phyloP scores from a whole-genome alignment of 2,888 invertebrate genomes.

The Thereva unica region DNA sequence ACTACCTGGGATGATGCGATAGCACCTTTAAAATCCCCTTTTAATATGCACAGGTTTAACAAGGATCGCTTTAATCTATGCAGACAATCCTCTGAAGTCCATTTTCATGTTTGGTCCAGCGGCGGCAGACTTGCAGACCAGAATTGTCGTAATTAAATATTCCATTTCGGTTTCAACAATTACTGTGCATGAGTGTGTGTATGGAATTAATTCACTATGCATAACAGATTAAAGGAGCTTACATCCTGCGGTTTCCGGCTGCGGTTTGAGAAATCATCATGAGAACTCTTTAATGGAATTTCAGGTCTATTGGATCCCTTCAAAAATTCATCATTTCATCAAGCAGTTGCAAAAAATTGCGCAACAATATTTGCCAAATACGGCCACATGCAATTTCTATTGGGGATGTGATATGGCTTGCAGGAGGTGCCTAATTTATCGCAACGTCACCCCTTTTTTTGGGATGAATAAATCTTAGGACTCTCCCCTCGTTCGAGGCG shows the following conservation, averaged over 20 bases:
- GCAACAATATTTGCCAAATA: not conserved
- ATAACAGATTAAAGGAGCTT: constrained; percentile 40
- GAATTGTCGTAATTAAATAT: constrained; percentile 37
- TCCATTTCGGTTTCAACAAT: constrained; percentile 42
- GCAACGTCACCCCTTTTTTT: constrained; percentile 37
- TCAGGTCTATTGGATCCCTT: constrained; percentile 10
- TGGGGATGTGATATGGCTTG: constrained; percentile 33
- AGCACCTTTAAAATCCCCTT: no score
- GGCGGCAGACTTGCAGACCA: no score
- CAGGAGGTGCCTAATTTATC: constrained; percentile 36
- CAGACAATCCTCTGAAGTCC: no score
- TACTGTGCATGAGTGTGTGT: constrained; percentile 24
- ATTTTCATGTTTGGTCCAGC: no score
- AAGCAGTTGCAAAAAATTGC: constrained; percentile 20
- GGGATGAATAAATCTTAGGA: constrained; percentile 23
- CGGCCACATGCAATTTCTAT: constrained; percentile 1
- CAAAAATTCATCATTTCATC: constrained; percentile 17
- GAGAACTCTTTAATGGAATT: constrained; percentile 24
- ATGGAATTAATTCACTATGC: constrained; percentile 41
- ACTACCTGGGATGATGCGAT: no score
- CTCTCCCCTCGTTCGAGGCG: not conserved
- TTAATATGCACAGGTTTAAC: no score
- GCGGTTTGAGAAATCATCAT: constrained; percentile 21
- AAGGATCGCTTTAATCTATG: no score
- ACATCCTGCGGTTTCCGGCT: constrained; percentile 16